Evolutionary conservation across 2,888 invertebrate genomes (phyloP).

Genomic region (Sinodicranocentrus sp.): DNA sequence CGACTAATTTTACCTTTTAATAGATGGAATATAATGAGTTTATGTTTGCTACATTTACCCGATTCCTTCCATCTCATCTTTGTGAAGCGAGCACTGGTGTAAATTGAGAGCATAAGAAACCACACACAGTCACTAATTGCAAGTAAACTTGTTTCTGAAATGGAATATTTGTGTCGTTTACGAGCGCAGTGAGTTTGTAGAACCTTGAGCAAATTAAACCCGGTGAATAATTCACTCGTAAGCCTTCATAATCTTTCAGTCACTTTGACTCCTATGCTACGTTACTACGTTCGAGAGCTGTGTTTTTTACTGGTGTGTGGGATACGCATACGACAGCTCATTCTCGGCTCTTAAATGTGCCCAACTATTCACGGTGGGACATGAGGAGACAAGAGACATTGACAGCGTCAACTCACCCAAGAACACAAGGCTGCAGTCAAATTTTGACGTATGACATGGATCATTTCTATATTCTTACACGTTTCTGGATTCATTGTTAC

Average conservation of each 20-base stretch:
- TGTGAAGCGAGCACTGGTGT: background rate
- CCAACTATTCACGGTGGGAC: background rate
- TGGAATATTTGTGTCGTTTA: no score
- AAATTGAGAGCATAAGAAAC: background rate
- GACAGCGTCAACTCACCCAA: constrained; percentile 46
- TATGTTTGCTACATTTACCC: background rate
- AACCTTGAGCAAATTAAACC: no score
- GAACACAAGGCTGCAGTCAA: constrained; percentile 34
- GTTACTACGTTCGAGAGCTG: no score
- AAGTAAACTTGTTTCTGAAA: background rate
- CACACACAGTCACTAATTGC: background rate
- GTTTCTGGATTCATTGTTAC: constrained; percentile 4
- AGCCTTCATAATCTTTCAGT: background rate
- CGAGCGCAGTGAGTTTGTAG: background rate
- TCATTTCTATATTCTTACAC: constrained; percentile 45
- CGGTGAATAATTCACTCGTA: no score
- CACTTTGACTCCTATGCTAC: background rate
- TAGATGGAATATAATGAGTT: constrained; percentile 14
- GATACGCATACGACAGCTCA: no score
- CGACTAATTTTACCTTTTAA: constrained; percentile 27
- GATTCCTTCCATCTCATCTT: background rate
- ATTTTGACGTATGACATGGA: constrained; percentile 57
- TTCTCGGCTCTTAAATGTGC: background rate
- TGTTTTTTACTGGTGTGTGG: no score
- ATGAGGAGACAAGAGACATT: constrained; percentile 48